Conservation (phyloP, 23 tunicate species). For the Aplidium turbinatum region DNA sequence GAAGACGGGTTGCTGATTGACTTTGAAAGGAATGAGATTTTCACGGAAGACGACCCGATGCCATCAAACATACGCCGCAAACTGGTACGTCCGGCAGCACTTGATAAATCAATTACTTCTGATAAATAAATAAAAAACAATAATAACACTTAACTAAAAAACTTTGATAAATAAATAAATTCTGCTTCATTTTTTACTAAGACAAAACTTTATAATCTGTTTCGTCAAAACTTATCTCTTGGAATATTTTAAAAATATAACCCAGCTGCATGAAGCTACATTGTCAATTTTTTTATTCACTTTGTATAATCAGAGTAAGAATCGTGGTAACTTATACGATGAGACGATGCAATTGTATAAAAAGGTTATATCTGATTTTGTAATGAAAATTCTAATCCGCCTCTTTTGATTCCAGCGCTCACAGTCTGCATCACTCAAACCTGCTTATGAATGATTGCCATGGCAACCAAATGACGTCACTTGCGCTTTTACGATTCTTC, state of each 20-base stretch:
- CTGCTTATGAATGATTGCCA: too few species aligned
- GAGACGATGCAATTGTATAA: too few species aligned
- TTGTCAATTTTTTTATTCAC: too few species aligned
- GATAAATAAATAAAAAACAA: neutral
- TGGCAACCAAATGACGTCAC: too few species aligned
- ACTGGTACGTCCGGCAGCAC: slow-evolving; percentile 49
- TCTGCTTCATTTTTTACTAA: neutral
- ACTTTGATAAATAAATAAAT: neutral
- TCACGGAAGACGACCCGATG: slow-evolving; percentile 40
- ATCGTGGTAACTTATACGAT: too few species aligned
- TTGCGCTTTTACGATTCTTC: too few species aligned
- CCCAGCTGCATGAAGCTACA: too few species aligned
- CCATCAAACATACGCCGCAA: slow-evolving; percentile 57
- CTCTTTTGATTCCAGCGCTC: too few species aligned
- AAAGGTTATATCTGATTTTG: too few species aligned
- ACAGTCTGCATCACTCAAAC: too few species aligned
- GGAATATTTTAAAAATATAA: neutral
- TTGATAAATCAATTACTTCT: neutral
- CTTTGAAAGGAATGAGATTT: slow-evolving; percentile 51
- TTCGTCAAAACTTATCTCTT: neutral
- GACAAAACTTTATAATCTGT: neutral
- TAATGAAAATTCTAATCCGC: too few species aligned
- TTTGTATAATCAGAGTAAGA: too few species aligned
- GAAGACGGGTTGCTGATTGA: slow-evolving; percentile 53
- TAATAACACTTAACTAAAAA: neutral